Evolutionary conservation across 2,888 invertebrate genomes (phyloP).

Genomic region (Caenorhabditis zanzibari): DNA sequence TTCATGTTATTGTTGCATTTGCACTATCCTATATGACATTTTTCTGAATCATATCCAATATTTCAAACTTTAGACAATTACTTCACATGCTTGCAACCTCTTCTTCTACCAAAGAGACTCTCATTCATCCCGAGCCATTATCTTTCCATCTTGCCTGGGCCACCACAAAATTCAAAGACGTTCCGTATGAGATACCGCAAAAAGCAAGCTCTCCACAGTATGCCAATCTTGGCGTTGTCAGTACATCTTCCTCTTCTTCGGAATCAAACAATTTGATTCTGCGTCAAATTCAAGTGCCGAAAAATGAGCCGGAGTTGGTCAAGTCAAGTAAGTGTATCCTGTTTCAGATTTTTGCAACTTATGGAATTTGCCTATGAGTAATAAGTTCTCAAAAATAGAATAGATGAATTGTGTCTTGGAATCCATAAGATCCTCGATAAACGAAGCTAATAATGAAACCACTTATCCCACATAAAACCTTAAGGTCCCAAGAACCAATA

Average conservation of each 20-base stretch:
- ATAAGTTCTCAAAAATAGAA: conserved; percentile 1
- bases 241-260: conserved; percentile 38
- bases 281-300: conserved; percentile 28
- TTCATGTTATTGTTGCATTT: too few relatives aligned
- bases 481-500: not conserved
- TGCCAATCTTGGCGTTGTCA: conserved; percentile 22
- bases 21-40: too few relatives aligned
- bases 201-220: conserved; percentile 43
- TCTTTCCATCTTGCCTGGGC: conserved; percentile 35
- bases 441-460: conserved; percentile 51
- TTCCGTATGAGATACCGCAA: conserved; percentile 21
- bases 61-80: conserved; percentile 20
- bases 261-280: conserved; percentile 4
- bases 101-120: conserved; percentile 30
- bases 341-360: not conserved
- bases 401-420: not conserved
- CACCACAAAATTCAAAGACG: conserved; percentile 15
- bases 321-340: conserved; percentile 22
- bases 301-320: conserved; percentile 1
- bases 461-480: not conserved
- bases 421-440: not conserved
- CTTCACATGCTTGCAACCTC: conserved; percentile 50
- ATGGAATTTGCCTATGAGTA: not conserved
- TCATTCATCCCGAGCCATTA: not conserved
- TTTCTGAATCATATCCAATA: too few relatives aligned